Conservation (phyloP, 2,797 vertebrate genomes). For the Artibeus lituratus region DNA sequence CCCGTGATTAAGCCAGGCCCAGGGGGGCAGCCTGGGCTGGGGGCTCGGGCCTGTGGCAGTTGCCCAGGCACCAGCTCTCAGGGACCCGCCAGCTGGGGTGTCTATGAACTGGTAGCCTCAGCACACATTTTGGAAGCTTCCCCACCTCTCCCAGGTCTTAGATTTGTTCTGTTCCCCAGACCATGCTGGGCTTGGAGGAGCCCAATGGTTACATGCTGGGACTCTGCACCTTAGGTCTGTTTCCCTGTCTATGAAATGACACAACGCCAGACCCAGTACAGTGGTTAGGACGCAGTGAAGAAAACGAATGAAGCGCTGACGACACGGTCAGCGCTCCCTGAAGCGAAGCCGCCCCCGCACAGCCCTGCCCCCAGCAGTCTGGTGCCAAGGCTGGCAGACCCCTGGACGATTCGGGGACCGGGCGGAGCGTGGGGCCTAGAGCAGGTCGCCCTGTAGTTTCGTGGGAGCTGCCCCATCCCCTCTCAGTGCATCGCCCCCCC, state of each 20-base stretch:
- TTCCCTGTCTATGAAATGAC: neutral
- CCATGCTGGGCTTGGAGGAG: neutral
- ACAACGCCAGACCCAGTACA: neutral
- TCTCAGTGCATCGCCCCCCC: neutral
- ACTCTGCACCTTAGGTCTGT: neutral
- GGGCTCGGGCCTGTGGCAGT: neutral
- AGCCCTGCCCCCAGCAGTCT: neutral
- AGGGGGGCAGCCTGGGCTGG: neutral
- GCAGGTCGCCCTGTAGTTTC: neutral
- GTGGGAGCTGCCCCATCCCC: no score
- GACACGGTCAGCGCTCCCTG: fast-evolving
- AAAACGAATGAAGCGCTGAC: fast-evolving
- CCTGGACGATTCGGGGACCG: neutral
- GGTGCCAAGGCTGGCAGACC: fast-evolving
- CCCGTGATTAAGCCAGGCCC: fast-evolving
- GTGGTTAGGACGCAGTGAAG: neutral
- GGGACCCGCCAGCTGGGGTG: neutral
- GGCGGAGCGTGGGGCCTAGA: neutral
- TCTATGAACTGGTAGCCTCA: neutral
- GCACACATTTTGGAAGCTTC: neutral
- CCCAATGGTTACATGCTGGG: neutral
- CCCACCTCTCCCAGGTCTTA: neutral
- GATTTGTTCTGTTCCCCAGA: neutral
- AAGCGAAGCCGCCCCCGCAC: fast-evolving
- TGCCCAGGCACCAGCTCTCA: neutral